Percentiles rank a stretch among this genome's conserved stretches.
These are phyloP conservation scores for Arrhopalites spinosus DNA, from an alignment of 2,888 invertebrate species.

Conservation along the genomic window DNA sequence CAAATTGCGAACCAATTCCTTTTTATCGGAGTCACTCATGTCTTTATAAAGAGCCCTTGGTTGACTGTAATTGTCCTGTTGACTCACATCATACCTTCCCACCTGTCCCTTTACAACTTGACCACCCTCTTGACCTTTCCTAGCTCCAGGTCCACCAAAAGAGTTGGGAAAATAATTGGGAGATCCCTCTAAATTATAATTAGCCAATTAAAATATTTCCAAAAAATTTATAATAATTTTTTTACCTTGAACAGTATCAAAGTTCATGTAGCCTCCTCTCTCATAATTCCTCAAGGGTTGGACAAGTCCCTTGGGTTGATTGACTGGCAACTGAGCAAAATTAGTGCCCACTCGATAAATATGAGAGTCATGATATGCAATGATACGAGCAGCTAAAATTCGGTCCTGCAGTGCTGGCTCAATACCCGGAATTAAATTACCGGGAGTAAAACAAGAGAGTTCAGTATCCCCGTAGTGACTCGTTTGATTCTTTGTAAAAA, in stretches of 20 bases:
- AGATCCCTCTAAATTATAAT: conserved; percentile 70
- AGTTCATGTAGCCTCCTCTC: conserved; percentile 2
- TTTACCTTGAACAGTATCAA: neutral
- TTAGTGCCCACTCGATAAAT: neutral
- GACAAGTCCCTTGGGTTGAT: neutral
- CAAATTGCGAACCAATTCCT: neutral
- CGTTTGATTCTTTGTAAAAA: neutral
- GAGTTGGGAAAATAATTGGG: neutral
- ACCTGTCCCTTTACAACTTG: conserved; percentile 64
- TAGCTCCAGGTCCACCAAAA: conserved; percentile 56
- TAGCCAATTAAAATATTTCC: no score
- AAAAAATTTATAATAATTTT: no score
- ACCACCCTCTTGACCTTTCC: conserved; percentile 69
- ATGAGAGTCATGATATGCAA: conserved; percentile 31
- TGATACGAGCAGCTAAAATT: conserved; percentile 14
- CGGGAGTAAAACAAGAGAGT: neutral
- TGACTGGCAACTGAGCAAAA: neutral
- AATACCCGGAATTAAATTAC: conserved; percentile 9
- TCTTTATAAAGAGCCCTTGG: neutral
- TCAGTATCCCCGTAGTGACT: neutral
- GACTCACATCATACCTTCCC: conserved; percentile 74
- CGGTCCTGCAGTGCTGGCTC: conserved; percentile 12
- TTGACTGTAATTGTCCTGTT: conserved; percentile 91
- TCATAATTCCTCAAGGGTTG: conserved; percentile 3
- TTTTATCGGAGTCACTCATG: neutral